Evolutionary conservation across 2,113 vertebrate genomes (phyloP).

Genomic region (Xyrauchen texanus): DNA sequence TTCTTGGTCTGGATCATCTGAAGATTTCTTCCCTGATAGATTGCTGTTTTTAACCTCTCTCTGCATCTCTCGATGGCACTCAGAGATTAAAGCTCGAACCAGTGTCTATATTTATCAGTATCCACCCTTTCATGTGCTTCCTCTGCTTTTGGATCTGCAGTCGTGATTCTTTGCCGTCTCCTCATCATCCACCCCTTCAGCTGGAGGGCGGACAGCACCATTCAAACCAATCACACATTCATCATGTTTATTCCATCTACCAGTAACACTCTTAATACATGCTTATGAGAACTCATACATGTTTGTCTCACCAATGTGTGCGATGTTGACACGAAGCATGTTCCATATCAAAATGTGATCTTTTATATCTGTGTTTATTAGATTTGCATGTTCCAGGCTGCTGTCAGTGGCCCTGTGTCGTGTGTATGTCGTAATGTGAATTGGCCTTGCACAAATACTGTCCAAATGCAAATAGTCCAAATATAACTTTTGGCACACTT

Average conservation of each 20-base stretch:
- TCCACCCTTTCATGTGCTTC: not conserved
- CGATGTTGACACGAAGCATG: conserved; percentile 6
- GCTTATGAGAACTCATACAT: conserved; percentile 21
- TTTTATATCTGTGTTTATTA: not conserved
- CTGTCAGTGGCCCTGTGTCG: not conserved
- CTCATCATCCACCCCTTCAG: not conserved
- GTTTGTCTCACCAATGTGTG: not conserved
- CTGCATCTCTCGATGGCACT: not conserved
- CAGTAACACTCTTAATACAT: not conserved
- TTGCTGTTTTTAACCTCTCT: too few relatives aligned
- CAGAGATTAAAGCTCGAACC: conserved; percentile 10
- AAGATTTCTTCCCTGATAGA: too few relatives aligned
- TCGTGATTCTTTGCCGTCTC: not conserved
- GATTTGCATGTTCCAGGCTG: not conserved
- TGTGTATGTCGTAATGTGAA: not conserved
- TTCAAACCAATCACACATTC: not conserved
- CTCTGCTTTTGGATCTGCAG: not conserved
- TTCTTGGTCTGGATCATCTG: too few relatives aligned
- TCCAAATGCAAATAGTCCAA: too few relatives aligned
- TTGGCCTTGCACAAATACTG: too few relatives aligned
- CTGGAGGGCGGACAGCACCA: not conserved
- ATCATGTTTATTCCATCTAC: conserved; percentile 13
- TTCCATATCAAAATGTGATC: not conserved
- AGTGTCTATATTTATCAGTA: conserved; percentile 20
- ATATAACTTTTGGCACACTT: too few relatives aligned